Conservation (phyloP, 2,113 vertebrate genomes). For the Aptenodytes forsteri region DNA sequence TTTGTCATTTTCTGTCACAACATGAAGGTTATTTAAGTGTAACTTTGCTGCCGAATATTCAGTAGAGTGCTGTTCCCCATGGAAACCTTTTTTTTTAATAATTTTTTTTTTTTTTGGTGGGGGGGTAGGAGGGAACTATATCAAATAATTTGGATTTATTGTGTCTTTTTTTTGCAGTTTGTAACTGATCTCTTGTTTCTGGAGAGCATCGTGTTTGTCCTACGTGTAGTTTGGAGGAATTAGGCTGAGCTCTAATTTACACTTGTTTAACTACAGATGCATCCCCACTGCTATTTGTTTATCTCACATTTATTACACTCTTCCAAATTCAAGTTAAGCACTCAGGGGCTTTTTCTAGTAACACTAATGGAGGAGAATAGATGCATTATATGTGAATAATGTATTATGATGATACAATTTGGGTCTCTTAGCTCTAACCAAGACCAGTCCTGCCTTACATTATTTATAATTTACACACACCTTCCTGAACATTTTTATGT, state of each 20-base stretch:
- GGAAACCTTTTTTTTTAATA: neutral
- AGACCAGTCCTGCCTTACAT: slow-evolving; percentile 92
- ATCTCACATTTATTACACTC: slow-evolving; percentile 80
- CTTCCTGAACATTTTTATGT: slow-evolving; percentile 94
- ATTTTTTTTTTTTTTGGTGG: neutral
- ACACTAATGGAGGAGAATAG: slow-evolving; percentile 87
- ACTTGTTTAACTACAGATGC: slow-evolving; percentile 82
- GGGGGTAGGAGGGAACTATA: neutral
- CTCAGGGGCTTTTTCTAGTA: slow-evolving; percentile 81
- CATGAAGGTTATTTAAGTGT: neutral
- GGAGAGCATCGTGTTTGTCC: neutral
- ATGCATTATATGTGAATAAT: slow-evolving; percentile 99
- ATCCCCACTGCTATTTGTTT: slow-evolving; percentile 80
- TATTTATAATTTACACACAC: slow-evolving; percentile 99
- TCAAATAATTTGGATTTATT: neutral
- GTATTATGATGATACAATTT: slow-evolving; percentile 96
- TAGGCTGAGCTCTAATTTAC: slow-evolving; percentile 76
- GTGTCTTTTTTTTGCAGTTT: neutral
- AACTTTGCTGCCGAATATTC: neutral
- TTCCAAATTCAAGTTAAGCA: slow-evolving; percentile 81
- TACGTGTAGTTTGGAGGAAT: slow-evolving; percentile 48
- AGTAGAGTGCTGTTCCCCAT: neutral
- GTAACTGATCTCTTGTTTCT: slow-evolving; percentile 41
- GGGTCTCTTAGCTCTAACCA: slow-evolving; percentile 89
- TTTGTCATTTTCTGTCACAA: neutral